These are phyloP conservation scores for Polypterus senegalus DNA, from an alignment of 2,113 vertebrate species.

Conservation along the genomic window DNA sequence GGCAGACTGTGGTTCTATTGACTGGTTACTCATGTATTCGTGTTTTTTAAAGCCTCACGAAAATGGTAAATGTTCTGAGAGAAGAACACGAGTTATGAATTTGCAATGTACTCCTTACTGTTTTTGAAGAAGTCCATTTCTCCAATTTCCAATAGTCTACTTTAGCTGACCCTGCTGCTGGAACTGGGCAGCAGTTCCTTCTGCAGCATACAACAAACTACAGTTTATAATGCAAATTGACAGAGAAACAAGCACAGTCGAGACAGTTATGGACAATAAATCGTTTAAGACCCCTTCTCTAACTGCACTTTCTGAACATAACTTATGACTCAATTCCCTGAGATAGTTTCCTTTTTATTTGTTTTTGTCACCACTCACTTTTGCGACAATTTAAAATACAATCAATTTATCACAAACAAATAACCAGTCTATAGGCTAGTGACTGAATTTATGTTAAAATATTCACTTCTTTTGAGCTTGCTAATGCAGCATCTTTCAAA, in stretches of 20 bases:
- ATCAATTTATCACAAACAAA: not conserved
- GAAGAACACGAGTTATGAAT: too few relatives aligned
- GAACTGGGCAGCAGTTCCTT: constrained; percentile 50
- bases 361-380: not conserved
- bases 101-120: constrained; percentile 44
- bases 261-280: not conserved
- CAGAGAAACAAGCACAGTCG: too few relatives aligned
- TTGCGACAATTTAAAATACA: not conserved
- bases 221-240: not conserved
- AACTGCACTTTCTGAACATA: not conserved
- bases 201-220: constrained; percentile 47
- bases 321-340: not conserved
- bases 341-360: not conserved
- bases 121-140: constrained; percentile 56
- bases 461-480: too few relatives aligned
- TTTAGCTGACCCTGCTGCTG: constrained; percentile 46
- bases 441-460: too few relatives aligned
- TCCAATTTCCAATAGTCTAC: constrained; percentile 44
- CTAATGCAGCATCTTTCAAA: too few relatives aligned
- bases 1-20: too few relatives aligned
- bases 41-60: too few relatives aligned
- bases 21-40: too few relatives aligned
- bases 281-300: not conserved
- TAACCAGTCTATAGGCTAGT: not conserved
- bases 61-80: too few relatives aligned